Conservation (phyloP, 1,140 invertebrate genomes). For the Drosophila tristis region DNA sequence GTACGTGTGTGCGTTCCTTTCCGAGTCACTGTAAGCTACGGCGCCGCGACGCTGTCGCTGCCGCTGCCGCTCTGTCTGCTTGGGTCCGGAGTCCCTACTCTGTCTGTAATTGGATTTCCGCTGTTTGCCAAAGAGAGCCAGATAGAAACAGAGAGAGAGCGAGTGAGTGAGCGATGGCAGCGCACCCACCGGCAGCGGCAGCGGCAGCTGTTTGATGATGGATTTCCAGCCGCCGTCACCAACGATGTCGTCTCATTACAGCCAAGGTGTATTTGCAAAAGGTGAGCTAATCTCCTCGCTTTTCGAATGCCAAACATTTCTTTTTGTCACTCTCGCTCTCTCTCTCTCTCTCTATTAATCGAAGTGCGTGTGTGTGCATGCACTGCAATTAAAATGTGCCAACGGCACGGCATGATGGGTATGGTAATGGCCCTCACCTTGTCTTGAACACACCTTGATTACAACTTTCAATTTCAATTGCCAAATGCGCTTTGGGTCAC, state of each 20-base stretch:
- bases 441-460: constrained; percentile 32
- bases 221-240: constrained; percentile 53
- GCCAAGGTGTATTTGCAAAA: too few species aligned
- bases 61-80: constrained; percentile 53
- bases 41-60: too few species aligned
- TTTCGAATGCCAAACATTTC: too few species aligned
- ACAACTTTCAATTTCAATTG: constrained; percentile 81
- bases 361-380: too few species aligned
- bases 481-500: constrained; percentile 43
- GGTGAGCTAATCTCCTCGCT: too few species aligned
- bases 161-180: constrained; percentile 5
- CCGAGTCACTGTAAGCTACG: too few species aligned
- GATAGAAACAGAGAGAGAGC: not conserved
- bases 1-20: too few species aligned
- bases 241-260: too few species aligned
- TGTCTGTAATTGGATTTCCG: constrained; percentile 78
- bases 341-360: too few species aligned
- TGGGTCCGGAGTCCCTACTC: constrained; percentile 40
- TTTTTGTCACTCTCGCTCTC: too few species aligned
- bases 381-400: too few species aligned
- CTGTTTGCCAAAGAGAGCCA: constrained; percentile 48
- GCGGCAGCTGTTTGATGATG: constrained; percentile 73
- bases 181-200: constrained; percentile 15
- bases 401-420: not conserved
- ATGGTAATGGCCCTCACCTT: not conserved